These are phyloP conservation scores for Eristalis tenax DNA, from an alignment of 2,888 invertebrate genomes.

Conservation along the genomic window DNA sequence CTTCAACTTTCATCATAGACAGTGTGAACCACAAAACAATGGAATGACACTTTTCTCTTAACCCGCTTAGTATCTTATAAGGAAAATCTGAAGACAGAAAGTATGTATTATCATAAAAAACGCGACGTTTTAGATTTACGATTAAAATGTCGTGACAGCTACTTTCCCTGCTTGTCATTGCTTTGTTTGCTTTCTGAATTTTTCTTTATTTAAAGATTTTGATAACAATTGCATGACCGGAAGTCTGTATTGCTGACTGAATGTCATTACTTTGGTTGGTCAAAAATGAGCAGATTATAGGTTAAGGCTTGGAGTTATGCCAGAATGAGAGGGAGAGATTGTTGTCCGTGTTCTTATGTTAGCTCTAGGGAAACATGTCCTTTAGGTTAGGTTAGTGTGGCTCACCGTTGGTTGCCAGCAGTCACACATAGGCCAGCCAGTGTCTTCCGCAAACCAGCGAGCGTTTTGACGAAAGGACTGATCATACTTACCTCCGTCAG, in stretches of 20 bases:
- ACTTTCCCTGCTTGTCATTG: constrained; percentile 29
- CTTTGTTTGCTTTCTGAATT: constrained; percentile 1
- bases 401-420: no score
- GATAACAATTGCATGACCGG: constrained; percentile 4
- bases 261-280: not conserved
- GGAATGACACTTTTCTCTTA: not conserved
- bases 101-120: constrained; percentile 15
- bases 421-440: no score
- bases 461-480: no score
- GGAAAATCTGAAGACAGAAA: not conserved
- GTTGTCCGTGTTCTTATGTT: no score
- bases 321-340: no score
- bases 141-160: not conserved
- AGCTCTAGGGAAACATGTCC: no score
- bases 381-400: no score
- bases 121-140: constrained; percentile 12
- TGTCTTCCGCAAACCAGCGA: no score
- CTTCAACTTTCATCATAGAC: not conserved
- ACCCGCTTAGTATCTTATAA: not conserved
- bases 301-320: not conserved
- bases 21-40: not conserved
- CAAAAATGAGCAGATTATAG: not conserved
- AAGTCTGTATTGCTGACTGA: not conserved
- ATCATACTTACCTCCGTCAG: no score
- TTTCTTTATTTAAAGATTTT: constrained; percentile 11